phyloP scores from a whole-genome alignment of 2,113 vertebrate species.

The Alectura lathami region DNA sequence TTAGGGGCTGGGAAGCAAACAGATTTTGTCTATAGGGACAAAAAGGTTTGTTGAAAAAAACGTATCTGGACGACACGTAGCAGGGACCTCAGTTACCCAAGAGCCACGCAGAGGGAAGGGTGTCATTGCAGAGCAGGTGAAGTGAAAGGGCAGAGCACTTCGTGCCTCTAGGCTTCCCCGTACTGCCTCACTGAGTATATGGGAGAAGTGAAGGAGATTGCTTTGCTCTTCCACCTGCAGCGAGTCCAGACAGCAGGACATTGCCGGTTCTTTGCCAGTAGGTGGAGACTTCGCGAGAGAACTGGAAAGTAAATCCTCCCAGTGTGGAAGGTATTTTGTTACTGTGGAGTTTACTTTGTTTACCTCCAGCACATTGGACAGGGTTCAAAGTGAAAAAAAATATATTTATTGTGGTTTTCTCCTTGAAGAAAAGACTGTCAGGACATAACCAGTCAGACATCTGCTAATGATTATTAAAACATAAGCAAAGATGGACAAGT shows the following conservation, averaged over 20 bases:
- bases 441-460: neutral
- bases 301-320: neutral
- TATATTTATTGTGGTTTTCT: neutral
- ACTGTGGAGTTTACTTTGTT: neutral
- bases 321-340: neutral
- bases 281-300: neutral
- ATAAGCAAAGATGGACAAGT: neutral
- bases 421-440: neutral
- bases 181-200: rapidly evolving
- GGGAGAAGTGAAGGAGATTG: neutral
- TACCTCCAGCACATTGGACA: neutral
- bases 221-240: neutral
- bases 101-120: neutral
- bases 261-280: neutral
- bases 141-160: neutral
- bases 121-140: neutral
- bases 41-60: neutral
- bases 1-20: neutral
- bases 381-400: neutral
- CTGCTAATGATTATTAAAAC: conserved; percentile 1
- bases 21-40: neutral
- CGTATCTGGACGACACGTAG: neutral
- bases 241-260: rapidly evolving
- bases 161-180: neutral
- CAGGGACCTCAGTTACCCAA: neutral